Evolutionary conservation across 1,140 invertebrate genomes (phyloP), one percentile per base, ranked within the genome.

Genomic region (Uloborus diversus): DNA sequence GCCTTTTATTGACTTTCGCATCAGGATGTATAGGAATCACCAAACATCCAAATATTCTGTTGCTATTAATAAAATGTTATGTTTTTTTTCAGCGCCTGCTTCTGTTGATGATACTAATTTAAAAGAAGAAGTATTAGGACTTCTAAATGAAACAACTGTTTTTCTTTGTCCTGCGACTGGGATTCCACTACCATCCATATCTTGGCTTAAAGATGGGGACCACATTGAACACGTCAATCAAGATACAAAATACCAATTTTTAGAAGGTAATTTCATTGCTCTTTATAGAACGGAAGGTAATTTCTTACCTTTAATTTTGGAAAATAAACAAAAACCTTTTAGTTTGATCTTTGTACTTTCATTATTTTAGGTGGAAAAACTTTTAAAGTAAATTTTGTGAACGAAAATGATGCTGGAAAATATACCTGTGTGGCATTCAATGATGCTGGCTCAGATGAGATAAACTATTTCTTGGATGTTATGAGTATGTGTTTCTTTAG

Each of bases 391-490:
- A 84, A 82, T 30, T 80, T 75, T 9, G 75, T 79, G 1, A 64
- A 84, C 4, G 82, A 86, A 1, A 83, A 81, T 42, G 87, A 90
- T 79, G 81, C 81, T 9, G 88, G 88, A 7, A 84, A 82, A 25
- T 90, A 89, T 81, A 88, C 86, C 5, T 90, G 90, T 83, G 70
- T 86, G 59, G 89, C 89, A n/a, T 82, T 83, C 7, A 90, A 90
- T 83, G 88, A 88, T 81, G 88, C 89, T n/a, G 89, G 89, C 4
- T 83, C 85, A 73, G 82, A 87, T 30, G 83, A 85, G 27, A 86
- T 87, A 37, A 86, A 87, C 14, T 89, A 88, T 83, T 76, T 84
- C 42, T 82, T 90, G 4, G 86, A 88, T 83, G 87, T 90, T 11
- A 85, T 87, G 69, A 87, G 89, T 90, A 83, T 81, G 86, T 84